Base-by-base conservation (phyloP, 2,888 invertebrate genomes). In the Brachyopa scutellaris region DNA sequence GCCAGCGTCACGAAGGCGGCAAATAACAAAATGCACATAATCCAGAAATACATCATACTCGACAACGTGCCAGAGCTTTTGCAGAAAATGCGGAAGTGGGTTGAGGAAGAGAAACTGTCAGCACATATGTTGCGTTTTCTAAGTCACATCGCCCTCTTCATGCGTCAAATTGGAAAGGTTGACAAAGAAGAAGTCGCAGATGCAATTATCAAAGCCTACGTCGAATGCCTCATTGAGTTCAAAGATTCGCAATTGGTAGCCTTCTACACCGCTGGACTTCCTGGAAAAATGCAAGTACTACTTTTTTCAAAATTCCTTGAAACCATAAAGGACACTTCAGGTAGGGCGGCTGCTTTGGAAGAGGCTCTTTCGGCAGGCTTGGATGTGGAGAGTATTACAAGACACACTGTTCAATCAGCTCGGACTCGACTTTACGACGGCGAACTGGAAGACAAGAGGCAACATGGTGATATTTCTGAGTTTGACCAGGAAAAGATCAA, bases 1-100 rank as follows among this genome's bases (percentile, higher is more conserved):
- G 87, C 91, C 3, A 86, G 88, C 9, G 92, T 94, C 49, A 88
- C 92, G 0, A 87, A 88, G 17, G 87, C 87, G 17, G 92, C 94
- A 7, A 92, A 92, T 86, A 92, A 93, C 74, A 93, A 94, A 42
- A 93, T 95, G 86, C 95, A 95, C 86, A 91, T 94, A 5, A 95
- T 97, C 73, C 97, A 98, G 88, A 95, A 97, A 85, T 93, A 94
- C 87, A 90, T 98, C 17, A 97, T 98, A 89, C 91, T 97, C 1
- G 96, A 97, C 85, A 94, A 97, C 87, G 91, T 95, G n/a, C 92
- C 93, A 9, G 92, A 93, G 49, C 91, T 98, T 61, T 92, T 97
- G 90, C 93, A 94, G 84, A 93, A 94, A 82, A 93, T 97, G 85
- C 92, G 93, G 51, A 90, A 91, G 8, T 95, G 95, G 94, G 88